Percentiles rank a stretch among this genome's conserved stretches.
Evolutionary conservation across 1,140 invertebrate species (phyloP).

Genomic region (Drosophila serrata): DNA sequence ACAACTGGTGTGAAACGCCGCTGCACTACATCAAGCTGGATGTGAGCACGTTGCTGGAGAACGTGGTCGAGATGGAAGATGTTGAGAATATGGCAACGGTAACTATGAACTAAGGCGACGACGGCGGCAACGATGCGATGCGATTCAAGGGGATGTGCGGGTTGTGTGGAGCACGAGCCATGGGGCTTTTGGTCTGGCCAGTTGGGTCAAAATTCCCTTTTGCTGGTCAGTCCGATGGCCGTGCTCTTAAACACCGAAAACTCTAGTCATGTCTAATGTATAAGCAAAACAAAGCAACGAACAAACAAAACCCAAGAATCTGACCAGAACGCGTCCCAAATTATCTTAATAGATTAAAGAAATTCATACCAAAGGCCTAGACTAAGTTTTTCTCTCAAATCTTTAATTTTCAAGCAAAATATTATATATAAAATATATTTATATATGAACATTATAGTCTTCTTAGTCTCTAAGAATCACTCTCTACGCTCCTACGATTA

Average conservation of each 20-base stretch:
- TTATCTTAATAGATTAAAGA: neutral
- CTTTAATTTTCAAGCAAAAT: neutral
- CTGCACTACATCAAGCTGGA: constrained; percentile 90
- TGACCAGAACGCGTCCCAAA: constrained; percentile 13
- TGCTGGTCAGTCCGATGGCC: constrained; percentile 5
- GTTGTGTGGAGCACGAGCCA: constrained; percentile 1
- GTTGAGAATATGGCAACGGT: constrained; percentile 85
- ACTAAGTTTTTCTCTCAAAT: constrained; percentile 21
- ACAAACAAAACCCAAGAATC: neutral
- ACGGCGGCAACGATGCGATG: neutral
- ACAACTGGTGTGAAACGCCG: constrained; percentile 93
- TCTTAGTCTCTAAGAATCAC: constrained; percentile 21
- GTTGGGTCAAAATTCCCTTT: neutral
- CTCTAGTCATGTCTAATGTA: constrained; percentile 24
- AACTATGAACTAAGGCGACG: constrained; percentile 65
- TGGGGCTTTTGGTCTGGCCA: constrained; percentile 4
- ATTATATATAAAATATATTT: constrained; percentile 1
- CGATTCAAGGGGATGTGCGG: neutral
- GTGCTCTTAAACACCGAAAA: neutral
- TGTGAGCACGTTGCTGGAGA: constrained; percentile 92
- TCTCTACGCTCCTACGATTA: constrained; percentile 28
- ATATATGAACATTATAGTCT: neutral
- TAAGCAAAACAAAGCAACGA: constrained; percentile 12
- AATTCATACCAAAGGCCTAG: constrained; percentile 8
- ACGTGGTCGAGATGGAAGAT: constrained; percentile 89